These are phyloP conservation scores for Agelas oroides DNA, from an alignment of 37 sponge, comb jelly and placozoan species.

Conservation along the genomic window DNA sequence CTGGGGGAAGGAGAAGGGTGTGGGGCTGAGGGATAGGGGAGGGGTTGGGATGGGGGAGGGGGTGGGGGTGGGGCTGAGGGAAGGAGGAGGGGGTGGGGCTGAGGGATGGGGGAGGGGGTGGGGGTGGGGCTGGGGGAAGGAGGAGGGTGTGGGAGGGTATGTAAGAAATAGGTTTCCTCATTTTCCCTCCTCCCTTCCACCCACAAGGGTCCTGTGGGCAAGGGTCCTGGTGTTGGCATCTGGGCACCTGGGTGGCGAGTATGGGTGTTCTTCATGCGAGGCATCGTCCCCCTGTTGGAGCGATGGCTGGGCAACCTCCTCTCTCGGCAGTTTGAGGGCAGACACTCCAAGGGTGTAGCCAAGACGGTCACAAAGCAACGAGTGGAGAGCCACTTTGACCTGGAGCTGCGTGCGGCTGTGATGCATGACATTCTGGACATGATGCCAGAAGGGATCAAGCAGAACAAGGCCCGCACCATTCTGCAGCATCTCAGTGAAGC, in stretches of 20 bases:
- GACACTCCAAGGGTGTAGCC: slow-evolving; percentile 98
- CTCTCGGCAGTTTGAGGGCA: slow-evolving; percentile 97
- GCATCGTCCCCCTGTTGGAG: slow-evolving; percentile 97
- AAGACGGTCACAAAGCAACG: slow-evolving; percentile 99
- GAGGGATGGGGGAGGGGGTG: neutral
- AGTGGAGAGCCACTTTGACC: slow-evolving; percentile 99
- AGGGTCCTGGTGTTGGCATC: slow-evolving; percentile 98
- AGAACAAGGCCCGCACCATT: slow-evolving; percentile 98
- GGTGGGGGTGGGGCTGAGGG: too few relatives aligned
- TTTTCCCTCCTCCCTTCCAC: neutral
- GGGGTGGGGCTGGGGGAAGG: neutral
- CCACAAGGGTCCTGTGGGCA: slow-evolving; percentile 99
- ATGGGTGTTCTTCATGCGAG: slow-evolving; percentile 98
- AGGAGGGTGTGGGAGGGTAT: neutral
- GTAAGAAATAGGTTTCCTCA: too few relatives aligned
- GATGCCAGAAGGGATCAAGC: slow-evolving; percentile 99
- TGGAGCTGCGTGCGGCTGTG: slow-evolving; percentile 97
- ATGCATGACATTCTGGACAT: slow-evolving; percentile 99
- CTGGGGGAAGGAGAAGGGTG: neutral
- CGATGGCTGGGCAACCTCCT: slow-evolving; percentile 99
- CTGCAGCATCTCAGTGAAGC: slow-evolving; percentile 99
- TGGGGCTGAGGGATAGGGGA: too few relatives aligned
- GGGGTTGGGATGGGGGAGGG: too few relatives aligned
- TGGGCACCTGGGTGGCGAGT: slow-evolving; percentile 99
- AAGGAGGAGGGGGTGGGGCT: neutral